Evolutionary conservation across 2,113 vertebrate genomes (phyloP).

Genomic region (Eulemur macaco): DNA sequence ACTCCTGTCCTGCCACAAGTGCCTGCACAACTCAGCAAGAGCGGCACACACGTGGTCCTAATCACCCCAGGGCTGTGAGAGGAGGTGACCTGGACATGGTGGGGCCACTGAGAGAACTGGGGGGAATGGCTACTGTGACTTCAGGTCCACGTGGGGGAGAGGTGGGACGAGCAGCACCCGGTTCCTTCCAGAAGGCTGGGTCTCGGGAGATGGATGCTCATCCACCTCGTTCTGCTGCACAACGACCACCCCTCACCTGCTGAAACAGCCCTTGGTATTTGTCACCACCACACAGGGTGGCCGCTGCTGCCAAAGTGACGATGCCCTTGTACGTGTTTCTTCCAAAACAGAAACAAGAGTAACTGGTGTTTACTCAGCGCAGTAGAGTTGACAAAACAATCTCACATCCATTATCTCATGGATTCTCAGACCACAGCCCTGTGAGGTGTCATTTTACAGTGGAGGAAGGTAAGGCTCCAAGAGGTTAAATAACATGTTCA

Average conservation of each 20-base stretch:
- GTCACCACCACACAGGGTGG: background rate
- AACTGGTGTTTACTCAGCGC: background rate
- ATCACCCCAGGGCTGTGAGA: background rate
- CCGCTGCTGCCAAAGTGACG: background rate
- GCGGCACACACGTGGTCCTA: background rate
- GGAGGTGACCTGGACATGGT: background rate
- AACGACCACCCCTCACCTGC: background rate
- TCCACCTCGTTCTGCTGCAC: rapidly evolving
- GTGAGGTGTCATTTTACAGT: background rate
- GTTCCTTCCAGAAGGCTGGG: background rate
- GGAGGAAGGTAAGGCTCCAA: background rate
- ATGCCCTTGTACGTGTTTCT: conserved; percentile 22
- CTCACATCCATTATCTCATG: background rate
- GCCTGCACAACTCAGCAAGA: background rate
- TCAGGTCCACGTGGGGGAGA: background rate
- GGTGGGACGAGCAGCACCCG: too few species aligned
- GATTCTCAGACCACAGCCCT: background rate
- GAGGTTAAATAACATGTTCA: background rate
- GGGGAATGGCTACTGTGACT: background rate
- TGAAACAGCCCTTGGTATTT: background rate
- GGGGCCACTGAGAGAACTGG: background rate
- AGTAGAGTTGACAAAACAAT: background rate
- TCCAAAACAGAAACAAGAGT: conserved; percentile 33
- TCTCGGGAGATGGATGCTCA: background rate
- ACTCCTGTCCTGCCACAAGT: background rate